These are phyloP conservation scores for Limnephilus marmoratus DNA, from an alignment of 2,888 invertebrate genomes.

Conservation along the genomic window DNA sequence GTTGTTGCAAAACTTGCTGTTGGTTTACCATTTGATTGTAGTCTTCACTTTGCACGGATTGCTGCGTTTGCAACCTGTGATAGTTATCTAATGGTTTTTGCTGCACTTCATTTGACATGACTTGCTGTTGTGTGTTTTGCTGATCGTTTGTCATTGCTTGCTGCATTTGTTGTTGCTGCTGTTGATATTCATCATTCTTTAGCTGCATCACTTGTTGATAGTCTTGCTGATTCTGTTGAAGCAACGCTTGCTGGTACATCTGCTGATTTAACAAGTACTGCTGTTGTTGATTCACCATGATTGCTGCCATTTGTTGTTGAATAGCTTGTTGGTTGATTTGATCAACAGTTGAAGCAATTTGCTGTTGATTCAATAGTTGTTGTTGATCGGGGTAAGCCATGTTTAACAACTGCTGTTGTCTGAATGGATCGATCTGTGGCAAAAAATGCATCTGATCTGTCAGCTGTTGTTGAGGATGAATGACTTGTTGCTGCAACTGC, in stretches of 20 bases:
- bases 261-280: conserved; percentile 55
- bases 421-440: conserved; percentile 69
- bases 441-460: conserved; percentile 66
- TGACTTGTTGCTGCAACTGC: conserved; percentile 71
- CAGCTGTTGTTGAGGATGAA: conserved; percentile 67
- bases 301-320: conserved; percentile 67
- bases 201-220: conserved; percentile 64
- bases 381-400: conserved; percentile 67
- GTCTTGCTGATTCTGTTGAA: conserved; percentile 63
- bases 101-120: conserved; percentile 4
- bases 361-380: conserved; percentile 71
- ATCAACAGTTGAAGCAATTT: conserved; percentile 74
- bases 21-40: conserved; percentile 47
- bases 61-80: conserved; percentile 62
- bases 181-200: conserved; percentile 60
- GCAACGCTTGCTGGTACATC: conserved; percentile 62
- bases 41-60: conserved; percentile 63
- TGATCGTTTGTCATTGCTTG: conserved; percentile 62
- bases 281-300: conserved; percentile 65
- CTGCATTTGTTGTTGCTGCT: conserved; percentile 48
- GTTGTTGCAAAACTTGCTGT: conserved; percentile 26
- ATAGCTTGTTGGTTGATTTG: conserved; percentile 67
- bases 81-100: background rate
- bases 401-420: conserved; percentile 66
- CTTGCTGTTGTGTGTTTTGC: conserved; percentile 67